Percentiles rank a stretch among this genome's conserved stretches.
phyloP scores from a whole-genome alignment of 1,140 invertebrate genomes.

The Camponotus pennsylvanicus region DNA sequence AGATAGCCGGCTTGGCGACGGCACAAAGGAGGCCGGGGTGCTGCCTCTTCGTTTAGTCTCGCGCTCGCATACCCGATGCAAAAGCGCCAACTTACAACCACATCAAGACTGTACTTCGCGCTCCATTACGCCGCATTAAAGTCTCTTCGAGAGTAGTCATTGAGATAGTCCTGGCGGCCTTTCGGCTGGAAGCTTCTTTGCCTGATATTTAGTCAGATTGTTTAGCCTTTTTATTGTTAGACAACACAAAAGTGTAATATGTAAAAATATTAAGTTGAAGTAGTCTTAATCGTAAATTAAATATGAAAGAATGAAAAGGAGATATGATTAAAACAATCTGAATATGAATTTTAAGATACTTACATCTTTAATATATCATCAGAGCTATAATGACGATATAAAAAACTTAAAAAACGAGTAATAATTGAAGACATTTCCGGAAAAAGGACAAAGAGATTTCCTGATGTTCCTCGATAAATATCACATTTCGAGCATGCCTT shows the following conservation, averaged over 20 bases:
- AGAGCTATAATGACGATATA: neutral
- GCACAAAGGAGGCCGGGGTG: conserved; percentile 67
- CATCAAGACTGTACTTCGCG: conserved; percentile 44
- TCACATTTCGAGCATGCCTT: conserved; percentile 40
- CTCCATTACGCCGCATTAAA: conserved; percentile 50
- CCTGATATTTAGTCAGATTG: neutral
- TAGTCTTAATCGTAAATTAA: neutral
- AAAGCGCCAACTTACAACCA: conserved; percentile 34
- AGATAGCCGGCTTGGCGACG: conserved; percentile 66
- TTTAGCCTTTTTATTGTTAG: neutral
- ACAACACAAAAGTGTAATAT: neutral
- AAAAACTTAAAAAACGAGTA: neutral
- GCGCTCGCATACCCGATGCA: conserved; percentile 30
- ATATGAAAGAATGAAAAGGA: neutral
- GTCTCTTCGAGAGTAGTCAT: conserved; percentile 3
- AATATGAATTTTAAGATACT: conserved; percentile 15
- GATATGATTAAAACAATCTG: neutral
- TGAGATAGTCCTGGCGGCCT: neutral
- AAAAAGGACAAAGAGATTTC: conserved; percentile 53
- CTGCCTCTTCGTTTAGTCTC: conserved; percentile 58
- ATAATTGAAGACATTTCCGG: conserved; percentile 24
- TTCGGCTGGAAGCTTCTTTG: neutral
- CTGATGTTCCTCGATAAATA: conserved; percentile 39
- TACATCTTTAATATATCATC: neutral
- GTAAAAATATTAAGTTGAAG: neutral